Conservation (phyloP, 2,113 vertebrate species). For the Apodemus sylvaticus region DNA sequence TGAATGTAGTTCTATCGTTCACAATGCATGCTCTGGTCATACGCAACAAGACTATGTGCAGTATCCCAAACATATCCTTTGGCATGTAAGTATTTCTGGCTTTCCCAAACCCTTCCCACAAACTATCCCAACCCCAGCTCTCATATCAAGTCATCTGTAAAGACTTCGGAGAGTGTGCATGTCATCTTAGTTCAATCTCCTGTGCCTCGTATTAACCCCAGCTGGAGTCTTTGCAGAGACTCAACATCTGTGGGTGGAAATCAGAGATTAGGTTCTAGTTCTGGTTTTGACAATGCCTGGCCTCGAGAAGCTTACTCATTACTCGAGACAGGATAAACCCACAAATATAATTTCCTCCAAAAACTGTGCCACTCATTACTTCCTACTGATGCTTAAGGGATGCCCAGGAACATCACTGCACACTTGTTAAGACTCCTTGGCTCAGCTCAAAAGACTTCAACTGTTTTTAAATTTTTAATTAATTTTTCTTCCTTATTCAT, state of each 20-base stretch:
- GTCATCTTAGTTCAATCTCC: background rate
- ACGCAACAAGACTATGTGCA: background rate
- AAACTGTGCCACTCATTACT: background rate
- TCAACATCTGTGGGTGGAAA: background rate
- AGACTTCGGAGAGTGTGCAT: background rate
- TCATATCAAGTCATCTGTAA: background rate
- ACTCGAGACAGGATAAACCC: background rate
- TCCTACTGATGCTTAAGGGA: background rate
- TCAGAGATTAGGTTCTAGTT: background rate
- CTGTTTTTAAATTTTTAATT: too few relatives aligned
- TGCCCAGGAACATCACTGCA: background rate
- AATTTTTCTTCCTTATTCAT: too few relatives aligned
- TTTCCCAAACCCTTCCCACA: background rate
- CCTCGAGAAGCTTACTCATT: slow-evolving; percentile 1
- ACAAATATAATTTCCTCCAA: background rate
- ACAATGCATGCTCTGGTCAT: background rate
- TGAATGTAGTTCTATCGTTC: background rate
- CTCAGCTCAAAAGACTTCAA: background rate
- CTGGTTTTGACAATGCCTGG: background rate
- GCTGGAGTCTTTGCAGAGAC: background rate
- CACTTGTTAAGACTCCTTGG: background rate
- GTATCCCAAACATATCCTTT: background rate
- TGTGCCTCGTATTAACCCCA: background rate
- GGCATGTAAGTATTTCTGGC: background rate
- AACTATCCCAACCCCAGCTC: slow-evolving; percentile 15